Percentiles rank a stretch among this genome's conserved stretches.
phyloP scores from a whole-genome alignment of 1,140 invertebrate genomes.

The Calephelis nemesis region DNA sequence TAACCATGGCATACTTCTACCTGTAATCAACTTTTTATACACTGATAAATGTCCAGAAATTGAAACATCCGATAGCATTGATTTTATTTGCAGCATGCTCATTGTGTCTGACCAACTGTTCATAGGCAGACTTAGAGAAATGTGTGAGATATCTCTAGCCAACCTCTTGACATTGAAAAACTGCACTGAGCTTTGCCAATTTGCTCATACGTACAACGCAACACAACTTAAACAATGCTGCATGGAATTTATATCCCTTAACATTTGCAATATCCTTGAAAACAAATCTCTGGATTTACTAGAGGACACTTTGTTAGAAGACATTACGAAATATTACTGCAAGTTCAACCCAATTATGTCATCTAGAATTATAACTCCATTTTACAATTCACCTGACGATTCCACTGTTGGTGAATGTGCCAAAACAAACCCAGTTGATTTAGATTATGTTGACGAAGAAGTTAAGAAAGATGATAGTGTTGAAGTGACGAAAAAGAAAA shows the following conservation, averaged over 20 bases:
- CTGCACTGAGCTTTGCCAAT: conserved; percentile 83
- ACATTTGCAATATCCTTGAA: conserved; percentile 85
- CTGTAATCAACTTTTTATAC: conserved; percentile 85
- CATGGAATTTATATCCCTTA: conserved; percentile 86
- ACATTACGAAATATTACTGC: conserved; percentile 82
- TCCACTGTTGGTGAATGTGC: conserved; percentile 77
- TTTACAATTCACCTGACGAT: conserved; percentile 78
- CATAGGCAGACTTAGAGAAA: conserved; percentile 82
- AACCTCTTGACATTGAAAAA: conserved; percentile 84
- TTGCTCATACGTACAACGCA: conserved; percentile 85
- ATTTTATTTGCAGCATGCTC: conserved; percentile 83
- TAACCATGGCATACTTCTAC: conserved; percentile 77
- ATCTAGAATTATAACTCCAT: conserved; percentile 82
- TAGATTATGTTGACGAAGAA: conserved; percentile 62
- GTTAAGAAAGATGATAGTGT: conserved; percentile 55
- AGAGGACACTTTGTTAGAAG: conserved; percentile 79
- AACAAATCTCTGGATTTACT: conserved; percentile 80
- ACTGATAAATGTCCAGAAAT: conserved; percentile 81
- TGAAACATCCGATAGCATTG: conserved; percentile 78
- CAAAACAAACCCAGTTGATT: conserved; percentile 67
- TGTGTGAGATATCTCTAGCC: conserved; percentile 83
- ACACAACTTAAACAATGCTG: conserved; percentile 83
- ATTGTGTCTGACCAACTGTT: conserved; percentile 86
- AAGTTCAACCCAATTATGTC: conserved; percentile 77
- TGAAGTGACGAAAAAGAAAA: conserved; percentile 63